phyloP scores from a whole-genome alignment of 1,140 invertebrate genomes.

The Danaus plexippus region DNA sequence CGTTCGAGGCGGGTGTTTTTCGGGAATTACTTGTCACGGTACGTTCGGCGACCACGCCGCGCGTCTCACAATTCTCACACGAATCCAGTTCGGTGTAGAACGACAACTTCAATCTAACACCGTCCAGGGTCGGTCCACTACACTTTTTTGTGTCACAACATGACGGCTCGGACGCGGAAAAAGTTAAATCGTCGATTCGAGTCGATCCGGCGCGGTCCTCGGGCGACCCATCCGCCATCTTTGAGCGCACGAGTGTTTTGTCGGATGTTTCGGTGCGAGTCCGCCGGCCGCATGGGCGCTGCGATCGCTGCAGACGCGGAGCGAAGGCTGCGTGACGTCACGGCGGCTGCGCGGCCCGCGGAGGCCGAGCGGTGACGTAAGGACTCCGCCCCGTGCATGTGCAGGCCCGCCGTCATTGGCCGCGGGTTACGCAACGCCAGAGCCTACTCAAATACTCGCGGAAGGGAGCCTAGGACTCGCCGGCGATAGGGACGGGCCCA shows the following conservation, averaged over 20 bases:
- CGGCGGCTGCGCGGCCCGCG: conserved; percentile 58
- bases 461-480: conserved; percentile 60
- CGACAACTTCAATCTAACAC: conserved; percentile 57
- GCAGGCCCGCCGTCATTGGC: conserved; percentile 64
- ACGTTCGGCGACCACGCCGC: conserved; percentile 60
- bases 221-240: conserved; percentile 71
- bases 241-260: conserved; percentile 70
- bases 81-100: conserved; percentile 60
- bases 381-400: conserved; percentile 65
- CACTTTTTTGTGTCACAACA: conserved; percentile 69
- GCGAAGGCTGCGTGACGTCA: conserved; percentile 59
- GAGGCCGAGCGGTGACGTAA: conserved; percentile 64
- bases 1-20: conserved; percentile 41
- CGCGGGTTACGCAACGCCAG: conserved; percentile 64
- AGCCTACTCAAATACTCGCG: conserved; percentile 61
- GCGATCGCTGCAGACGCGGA: conserved; percentile 43
- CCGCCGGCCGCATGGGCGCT: conserved; percentile 56
- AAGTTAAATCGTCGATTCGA: conserved; percentile 64
- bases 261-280: conserved; percentile 49
- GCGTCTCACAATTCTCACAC: conserved; percentile 66
- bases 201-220: conserved; percentile 46
- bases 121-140: conserved; percentile 50
- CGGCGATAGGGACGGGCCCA: conserved; percentile 51
- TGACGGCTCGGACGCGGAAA: conserved; percentile 56
- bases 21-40: conserved; percentile 42